Evolutionary conservation across 2,113 vertebrate species (phyloP).

Genomic region (Plecotus auritus): DNA sequence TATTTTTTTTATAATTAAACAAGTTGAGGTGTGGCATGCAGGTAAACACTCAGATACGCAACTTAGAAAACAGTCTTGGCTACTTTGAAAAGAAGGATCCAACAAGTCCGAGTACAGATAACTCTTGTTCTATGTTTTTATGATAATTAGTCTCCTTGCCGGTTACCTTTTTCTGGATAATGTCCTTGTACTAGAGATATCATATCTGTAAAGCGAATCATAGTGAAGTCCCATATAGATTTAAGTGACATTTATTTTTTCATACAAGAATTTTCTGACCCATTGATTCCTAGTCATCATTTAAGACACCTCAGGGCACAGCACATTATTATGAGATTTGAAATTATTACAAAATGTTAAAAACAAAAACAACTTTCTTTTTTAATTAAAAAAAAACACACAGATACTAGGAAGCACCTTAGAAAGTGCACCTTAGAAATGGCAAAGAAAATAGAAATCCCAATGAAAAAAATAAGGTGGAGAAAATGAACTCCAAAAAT

Average conservation of each 20-base stretch:
- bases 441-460: not conserved
- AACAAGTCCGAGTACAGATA: not conserved
- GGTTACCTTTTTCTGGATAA: not conserved
- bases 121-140: not conserved
- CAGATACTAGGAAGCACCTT: not conserved
- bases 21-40: not conserved
- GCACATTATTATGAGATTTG: not conserved
- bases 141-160: not conserved
- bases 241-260: not conserved
- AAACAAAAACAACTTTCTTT: not conserved
- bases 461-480: not conserved
- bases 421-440: not conserved
- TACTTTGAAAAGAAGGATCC: not conserved
- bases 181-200: not conserved
- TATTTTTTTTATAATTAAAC: not conserved
- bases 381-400: conserved; percentile 15
- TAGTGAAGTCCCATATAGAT: not conserved
- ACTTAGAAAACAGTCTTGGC: not conserved
- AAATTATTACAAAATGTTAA: conserved; percentile 18
- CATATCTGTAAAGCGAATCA: not conserved
- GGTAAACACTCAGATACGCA: not conserved
- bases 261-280: conserved; percentile 24
- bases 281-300: not conserved
- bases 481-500: not conserved
- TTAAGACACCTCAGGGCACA: not conserved